phyloP scores from a whole-genome alignment of 2,888 invertebrate species.

The Pandemis heparana region DNA sequence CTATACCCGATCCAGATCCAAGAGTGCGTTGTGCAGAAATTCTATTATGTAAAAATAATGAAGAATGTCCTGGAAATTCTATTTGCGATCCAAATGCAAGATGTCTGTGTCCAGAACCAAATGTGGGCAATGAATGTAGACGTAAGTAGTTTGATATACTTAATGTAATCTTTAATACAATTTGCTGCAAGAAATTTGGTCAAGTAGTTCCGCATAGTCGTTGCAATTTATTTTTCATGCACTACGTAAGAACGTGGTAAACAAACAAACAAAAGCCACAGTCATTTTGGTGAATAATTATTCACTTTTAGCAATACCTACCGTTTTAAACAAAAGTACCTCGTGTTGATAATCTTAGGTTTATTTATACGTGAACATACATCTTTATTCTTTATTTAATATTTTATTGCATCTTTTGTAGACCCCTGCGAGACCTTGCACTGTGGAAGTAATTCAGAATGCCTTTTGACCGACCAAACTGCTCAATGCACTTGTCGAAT shows the following conservation, averaged over 20 bases:
- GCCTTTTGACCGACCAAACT: slow-evolving; percentile 92
- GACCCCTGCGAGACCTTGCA: slow-evolving; percentile 95
- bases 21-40: slow-evolving; percentile 93
- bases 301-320: too few relatives aligned
- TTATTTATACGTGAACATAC: not conserved
- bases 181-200: not conserved
- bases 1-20: slow-evolving; percentile 94
- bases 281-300: not conserved
- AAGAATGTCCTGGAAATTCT: slow-evolving; percentile 96
- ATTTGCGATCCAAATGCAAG: slow-evolving; percentile 91
- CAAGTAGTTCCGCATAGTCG: not conserved
- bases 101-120: slow-evolving; percentile 96
- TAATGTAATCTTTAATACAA: not conserved
- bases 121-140: slow-evolving; percentile 95
- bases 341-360: too few relatives aligned
- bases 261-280: not conserved
- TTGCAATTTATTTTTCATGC: not conserved
- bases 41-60: slow-evolving; percentile 90
- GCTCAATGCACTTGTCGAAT: slow-evolving; percentile 94
- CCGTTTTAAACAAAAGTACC: not conserved
- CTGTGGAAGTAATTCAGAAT: slow-evolving; percentile 95
- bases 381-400: not conserved
- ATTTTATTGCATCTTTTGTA: slow-evolving; percentile 64
- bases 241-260: not conserved
- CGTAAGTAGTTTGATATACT: slow-evolving; percentile 86